phyloP scores from a whole-genome alignment of 2,888 invertebrate genomes.

The Acronicta psi region DNA sequence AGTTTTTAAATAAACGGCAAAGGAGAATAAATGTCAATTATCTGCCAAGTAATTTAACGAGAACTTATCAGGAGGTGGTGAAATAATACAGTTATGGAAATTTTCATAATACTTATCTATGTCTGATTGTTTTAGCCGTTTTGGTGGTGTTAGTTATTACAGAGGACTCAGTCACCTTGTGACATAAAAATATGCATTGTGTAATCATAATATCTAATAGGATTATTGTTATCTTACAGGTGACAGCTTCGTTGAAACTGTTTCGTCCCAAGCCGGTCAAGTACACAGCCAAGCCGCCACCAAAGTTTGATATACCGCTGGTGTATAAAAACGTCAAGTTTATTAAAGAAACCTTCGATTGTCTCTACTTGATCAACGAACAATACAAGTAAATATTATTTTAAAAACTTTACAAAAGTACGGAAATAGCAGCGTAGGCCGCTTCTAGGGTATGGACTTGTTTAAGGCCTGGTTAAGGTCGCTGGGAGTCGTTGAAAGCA shows the following conservation, averaged over 20 bases:
- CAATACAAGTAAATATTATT: constrained; percentile 71
- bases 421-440: too few species aligned
- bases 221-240: constrained; percentile 63
- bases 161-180: background rate
- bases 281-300: constrained; percentile 71
- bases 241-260: constrained; percentile 75
- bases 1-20: too few species aligned
- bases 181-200: background rate
- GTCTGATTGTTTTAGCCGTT: background rate
- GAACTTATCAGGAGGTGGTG: too few species aligned
- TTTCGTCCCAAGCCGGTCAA: constrained; percentile 79
- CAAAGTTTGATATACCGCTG: constrained; percentile 75
- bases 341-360: constrained; percentile 68
- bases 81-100: too few species aligned
- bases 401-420: too few species aligned
- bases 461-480: too few species aligned
- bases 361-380: constrained; percentile 69
- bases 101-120: background rate
- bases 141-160: background rate
- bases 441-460: too few species aligned
- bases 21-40: too few species aligned
- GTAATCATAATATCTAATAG: constrained; percentile 4
- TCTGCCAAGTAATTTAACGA: too few species aligned
- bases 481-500: too few species aligned
- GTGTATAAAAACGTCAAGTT: constrained; percentile 79